Conservation (phyloP, 2,888 invertebrate species). For the Steinernema scapterisci region DNA sequence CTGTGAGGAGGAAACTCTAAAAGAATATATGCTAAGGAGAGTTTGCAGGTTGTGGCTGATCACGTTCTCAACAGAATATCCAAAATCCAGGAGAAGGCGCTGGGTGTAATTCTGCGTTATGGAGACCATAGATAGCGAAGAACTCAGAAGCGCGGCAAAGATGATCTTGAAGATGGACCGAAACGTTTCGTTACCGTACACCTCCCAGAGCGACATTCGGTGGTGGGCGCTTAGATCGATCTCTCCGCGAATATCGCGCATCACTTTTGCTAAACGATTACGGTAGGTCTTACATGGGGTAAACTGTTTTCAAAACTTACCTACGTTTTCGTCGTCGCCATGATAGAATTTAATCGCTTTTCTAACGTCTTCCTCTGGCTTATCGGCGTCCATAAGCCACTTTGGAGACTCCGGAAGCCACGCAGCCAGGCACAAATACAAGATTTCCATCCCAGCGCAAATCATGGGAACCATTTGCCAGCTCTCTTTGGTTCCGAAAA, state of each 20-base stretch:
- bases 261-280: not conserved
- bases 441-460: not conserved
- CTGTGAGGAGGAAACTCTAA: not conserved
- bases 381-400: not conserved
- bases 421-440: not conserved
- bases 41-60: not conserved
- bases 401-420: slow-evolving; percentile 10
- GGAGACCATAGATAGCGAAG: not conserved
- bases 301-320: not conserved
- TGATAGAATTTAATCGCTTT: slow-evolving; percentile 4
- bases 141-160: not conserved
- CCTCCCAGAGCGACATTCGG: not conserved
- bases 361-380: not conserved
- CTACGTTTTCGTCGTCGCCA: not conserved
- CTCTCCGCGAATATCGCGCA: not conserved
- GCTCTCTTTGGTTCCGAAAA: not conserved
- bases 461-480: not conserved
- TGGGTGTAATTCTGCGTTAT: slow-evolving; percentile 12
- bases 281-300: not conserved
- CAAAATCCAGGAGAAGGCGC: not conserved
- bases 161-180: slow-evolving; percentile 1
- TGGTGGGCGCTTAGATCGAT: not conserved
- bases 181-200: not conserved
- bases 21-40: not conserved
- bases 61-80: not conserved